Conservation (phyloP, 2,888 invertebrate species). For the Drosophila gaucha region DNA sequence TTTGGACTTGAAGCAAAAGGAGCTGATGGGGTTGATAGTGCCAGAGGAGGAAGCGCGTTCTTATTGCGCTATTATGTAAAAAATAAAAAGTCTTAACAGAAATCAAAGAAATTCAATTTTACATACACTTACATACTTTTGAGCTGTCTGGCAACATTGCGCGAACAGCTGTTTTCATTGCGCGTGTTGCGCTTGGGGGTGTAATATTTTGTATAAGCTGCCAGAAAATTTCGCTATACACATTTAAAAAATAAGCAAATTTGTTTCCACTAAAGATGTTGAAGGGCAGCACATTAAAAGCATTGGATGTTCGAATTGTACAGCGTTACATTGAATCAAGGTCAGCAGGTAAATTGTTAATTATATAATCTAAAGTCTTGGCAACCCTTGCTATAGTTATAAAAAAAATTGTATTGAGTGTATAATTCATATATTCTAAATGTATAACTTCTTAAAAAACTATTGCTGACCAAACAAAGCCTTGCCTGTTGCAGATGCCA, state of each 20-base stretch:
- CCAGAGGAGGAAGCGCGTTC: conserved; percentile 55
- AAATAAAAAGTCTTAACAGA: conserved; percentile 13
- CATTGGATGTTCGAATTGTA: conserved; percentile 63
- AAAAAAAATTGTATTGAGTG: conserved; percentile 25
- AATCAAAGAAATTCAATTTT: neutral
- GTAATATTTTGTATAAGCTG: neutral
- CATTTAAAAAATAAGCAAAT: neutral
- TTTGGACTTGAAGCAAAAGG: conserved; percentile 88
- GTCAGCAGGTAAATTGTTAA: conserved; percentile 74
- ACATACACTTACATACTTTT: no score
- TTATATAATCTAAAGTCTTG: conserved; percentile 65
- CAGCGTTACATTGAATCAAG: conserved; percentile 57
- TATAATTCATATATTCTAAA: conserved; percentile 8
- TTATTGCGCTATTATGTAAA: conserved; percentile 80
- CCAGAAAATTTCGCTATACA: conserved; percentile 20
- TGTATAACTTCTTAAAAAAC: conserved; percentile 41
- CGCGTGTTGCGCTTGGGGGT: conserved; percentile 26
- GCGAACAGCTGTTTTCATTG: conserved; percentile 45
- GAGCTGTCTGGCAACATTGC: conserved; percentile 42
- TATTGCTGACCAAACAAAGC: conserved; percentile 20
- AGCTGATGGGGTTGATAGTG: conserved; percentile 85
- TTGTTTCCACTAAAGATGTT: conserved; percentile 55
- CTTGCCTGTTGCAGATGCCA: conserved; percentile 34
- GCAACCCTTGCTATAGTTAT: conserved; percentile 29
- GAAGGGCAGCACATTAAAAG: conserved; percentile 62